Conservation (phyloP, 1,140 invertebrate species). For the Zaprionus capensis region DNA sequence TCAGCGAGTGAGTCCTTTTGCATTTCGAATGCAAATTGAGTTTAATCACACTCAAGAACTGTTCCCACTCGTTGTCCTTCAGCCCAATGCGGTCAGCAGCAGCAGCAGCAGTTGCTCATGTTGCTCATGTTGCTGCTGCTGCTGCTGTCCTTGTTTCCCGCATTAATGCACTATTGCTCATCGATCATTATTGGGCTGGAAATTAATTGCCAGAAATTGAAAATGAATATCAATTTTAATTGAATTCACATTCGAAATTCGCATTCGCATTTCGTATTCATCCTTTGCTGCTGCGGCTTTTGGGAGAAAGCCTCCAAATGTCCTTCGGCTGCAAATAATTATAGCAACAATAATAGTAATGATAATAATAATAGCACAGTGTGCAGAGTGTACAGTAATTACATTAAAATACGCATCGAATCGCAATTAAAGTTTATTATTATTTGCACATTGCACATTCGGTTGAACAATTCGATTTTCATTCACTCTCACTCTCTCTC, state of each 20-base stretch:
- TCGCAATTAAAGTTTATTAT: constrained; percentile 22
- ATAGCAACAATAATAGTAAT: not conserved
- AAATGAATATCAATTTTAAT: constrained; percentile 18
- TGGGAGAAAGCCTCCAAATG: not conserved
- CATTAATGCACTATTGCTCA: constrained; percentile 5
- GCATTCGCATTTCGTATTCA: constrained; percentile 16
- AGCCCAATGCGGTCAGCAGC: too few species aligned
- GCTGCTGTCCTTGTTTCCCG: not conserved
- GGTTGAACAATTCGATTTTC: constrained; percentile 3
- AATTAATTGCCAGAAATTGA: constrained; percentile 33
- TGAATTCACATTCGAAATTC: constrained; percentile 35
- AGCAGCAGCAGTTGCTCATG: too few species aligned
- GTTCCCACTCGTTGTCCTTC: constrained; percentile 6
- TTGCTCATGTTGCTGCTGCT: too few species aligned
- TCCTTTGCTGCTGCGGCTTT: too few species aligned
- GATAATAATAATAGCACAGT: not conserved
- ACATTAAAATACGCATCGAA: not conserved
- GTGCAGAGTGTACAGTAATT: not conserved
- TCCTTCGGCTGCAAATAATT: not conserved
- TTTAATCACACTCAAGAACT: constrained; percentile 18
- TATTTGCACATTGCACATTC: not conserved
- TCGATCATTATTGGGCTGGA: constrained; percentile 27
- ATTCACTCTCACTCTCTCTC: not conserved
- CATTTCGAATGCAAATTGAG: constrained; percentile 28
- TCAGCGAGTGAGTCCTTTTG: not conserved